phyloP scores from a whole-genome alignment of 2,888 invertebrate species.

The Coecobrya sp. region DNA sequence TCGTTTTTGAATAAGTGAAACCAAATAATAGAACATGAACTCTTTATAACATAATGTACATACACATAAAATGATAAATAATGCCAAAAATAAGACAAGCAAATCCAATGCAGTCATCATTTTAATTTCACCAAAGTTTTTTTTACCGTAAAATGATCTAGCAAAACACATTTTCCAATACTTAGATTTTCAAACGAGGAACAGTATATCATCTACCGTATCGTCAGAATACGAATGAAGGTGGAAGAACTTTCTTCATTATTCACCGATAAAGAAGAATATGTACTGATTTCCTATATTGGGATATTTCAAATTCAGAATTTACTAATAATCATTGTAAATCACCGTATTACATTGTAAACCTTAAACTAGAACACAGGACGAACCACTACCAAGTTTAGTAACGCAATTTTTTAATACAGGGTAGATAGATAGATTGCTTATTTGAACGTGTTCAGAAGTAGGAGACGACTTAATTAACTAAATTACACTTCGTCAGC shows the following conservation, averaged over 20 bases:
- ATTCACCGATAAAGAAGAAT: not conserved
- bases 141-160: conserved; percentile 10
- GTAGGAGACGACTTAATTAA: conserved; percentile 15
- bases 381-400: conserved; percentile 32
- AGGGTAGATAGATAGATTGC: not conserved
- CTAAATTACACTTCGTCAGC: conserved; percentile 32
- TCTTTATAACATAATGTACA: too few relatives aligned
- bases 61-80: not conserved
- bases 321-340: conserved; percentile 25
- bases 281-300: not conserved
- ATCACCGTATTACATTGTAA: conserved; percentile 54
- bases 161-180: not conserved
- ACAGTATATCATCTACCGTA: conserved; percentile 3
- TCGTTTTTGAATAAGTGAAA: too few relatives aligned
- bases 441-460: conserved; percentile 4
- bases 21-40: too few relatives aligned
- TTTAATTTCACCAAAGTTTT: conserved; percentile 16
- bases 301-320: conserved; percentile 19
- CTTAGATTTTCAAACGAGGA: not conserved
- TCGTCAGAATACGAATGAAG: conserved; percentile 28
- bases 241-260: not conserved
- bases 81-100: too few relatives aligned
- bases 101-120: conserved; percentile 6
- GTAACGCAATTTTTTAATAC: conserved; percentile 23
- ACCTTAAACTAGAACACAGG: conserved; percentile 63